A percentile compares a stretch with the other conserved stretches of the same genome.
Conservation (phyloP, 2,113 vertebrate genomes). For the Nematolebias whitei region DNA sequence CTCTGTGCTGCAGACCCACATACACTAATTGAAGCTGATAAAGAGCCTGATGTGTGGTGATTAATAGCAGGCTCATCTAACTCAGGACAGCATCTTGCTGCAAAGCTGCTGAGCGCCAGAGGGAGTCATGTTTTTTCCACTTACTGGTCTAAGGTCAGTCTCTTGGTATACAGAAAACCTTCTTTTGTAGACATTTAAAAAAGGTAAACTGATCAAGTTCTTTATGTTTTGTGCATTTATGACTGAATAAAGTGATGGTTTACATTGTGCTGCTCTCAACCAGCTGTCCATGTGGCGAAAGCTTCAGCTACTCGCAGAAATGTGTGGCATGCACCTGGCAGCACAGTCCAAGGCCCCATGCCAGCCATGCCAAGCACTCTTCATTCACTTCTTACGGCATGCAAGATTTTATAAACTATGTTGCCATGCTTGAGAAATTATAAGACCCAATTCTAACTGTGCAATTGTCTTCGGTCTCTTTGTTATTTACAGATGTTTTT, state of each 20-base stretch:
- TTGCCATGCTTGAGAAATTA: conserved; percentile 42
- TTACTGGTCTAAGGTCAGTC: conserved; percentile 59
- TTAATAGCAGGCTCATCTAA: conserved; percentile 74
- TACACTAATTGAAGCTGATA: conserved; percentile 77
- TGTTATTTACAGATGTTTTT: conserved; percentile 20
- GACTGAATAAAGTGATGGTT: conserved; percentile 43
- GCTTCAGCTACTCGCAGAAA: conserved; percentile 77
- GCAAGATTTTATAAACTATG: conserved; percentile 46
- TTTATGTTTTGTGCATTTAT: conserved; percentile 33
- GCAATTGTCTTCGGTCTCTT: background rate
- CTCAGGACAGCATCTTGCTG: conserved; percentile 64
- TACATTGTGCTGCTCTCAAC: conserved; percentile 65
- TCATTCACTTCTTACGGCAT: conserved; percentile 37
- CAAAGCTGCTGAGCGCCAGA: conserved; percentile 51
- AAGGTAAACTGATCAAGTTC: conserved; percentile 51
- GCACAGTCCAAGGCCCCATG: conserved; percentile 48
- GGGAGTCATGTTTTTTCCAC: conserved; percentile 71
- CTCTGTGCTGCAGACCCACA: conserved; percentile 67
- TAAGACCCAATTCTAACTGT: background rate
- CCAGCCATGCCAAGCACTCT: conserved; percentile 68
- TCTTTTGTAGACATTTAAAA: conserved; percentile 55
- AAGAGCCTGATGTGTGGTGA: conserved; percentile 74
- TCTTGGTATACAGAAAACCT: conserved; percentile 49
- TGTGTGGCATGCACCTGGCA: conserved; percentile 77
- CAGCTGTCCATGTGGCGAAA: conserved; percentile 85